Conservation (phyloP, 2,888 invertebrate species). For the Polia nebulosa region DNA sequence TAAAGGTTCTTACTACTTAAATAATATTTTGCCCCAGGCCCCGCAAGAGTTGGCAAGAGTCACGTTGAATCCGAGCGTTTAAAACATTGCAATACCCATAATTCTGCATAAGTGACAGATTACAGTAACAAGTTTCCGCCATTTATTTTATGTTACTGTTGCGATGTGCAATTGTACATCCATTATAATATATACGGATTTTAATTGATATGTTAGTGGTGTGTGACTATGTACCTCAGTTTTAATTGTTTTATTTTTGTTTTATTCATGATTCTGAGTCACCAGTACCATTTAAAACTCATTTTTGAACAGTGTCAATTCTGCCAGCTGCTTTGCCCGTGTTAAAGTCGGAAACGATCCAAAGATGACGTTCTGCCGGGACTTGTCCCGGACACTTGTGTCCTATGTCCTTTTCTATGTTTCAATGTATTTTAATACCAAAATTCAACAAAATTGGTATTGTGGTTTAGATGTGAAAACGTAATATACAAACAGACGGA, state of each 20-base stretch:
- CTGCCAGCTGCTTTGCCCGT: too few species aligned
- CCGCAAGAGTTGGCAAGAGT: constrained; percentile 1
- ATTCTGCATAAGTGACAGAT: constrained; percentile 25
- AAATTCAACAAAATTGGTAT: too few species aligned
- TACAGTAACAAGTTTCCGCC: constrained; percentile 38
- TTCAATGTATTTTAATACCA: too few species aligned
- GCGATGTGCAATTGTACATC: constrained; percentile 24
- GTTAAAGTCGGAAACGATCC: too few species aligned
- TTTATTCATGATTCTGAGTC: not conserved
- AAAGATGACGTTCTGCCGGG: too few species aligned
- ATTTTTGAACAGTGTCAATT: too few species aligned
- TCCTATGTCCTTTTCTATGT: too few species aligned
- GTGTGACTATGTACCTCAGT: not conserved
- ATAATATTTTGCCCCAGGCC: not conserved
- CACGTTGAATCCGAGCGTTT: constrained; percentile 21
- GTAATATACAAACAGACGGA: too few species aligned
- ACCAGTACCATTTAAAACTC: too few species aligned
- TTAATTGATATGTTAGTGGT: constrained; percentile 2
- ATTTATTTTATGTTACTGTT: constrained; percentile 30
- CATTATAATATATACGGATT: not conserved
- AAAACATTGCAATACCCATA: constrained; percentile 10
- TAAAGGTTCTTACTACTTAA: not conserved
- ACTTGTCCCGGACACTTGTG: too few species aligned
- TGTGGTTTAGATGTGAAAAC: too few species aligned
- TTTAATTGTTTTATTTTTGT: not conserved